A percentile compares a stretch with the other conserved stretches of the same genome.
phyloP scores from a whole-genome alignment of 2,113 vertebrate genomes.

The Boulengeromyrus knoepffleri region DNA sequence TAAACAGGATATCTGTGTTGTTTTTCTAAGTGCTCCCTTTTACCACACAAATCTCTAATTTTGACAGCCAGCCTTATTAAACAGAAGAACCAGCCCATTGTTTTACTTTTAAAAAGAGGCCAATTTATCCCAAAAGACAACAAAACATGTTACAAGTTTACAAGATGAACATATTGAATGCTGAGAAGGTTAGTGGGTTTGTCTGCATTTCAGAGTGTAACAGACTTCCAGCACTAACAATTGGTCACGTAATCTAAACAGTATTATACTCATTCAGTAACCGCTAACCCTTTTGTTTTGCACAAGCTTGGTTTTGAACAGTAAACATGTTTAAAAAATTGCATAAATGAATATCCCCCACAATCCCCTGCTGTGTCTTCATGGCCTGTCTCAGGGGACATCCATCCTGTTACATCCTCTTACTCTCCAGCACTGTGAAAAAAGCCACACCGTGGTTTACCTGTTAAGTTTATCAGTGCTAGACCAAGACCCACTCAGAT shows the following conservation, averaged over 20 bases:
- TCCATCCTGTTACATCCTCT: background rate
- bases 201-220: background rate
- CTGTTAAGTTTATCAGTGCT: background rate
- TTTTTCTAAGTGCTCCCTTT: background rate
- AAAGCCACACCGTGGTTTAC: background rate
- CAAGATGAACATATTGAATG: background rate
- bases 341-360: background rate
- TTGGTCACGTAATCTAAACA: background rate
- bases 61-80: conserved; percentile 1
- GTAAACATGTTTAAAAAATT: background rate
- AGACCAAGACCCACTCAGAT: background rate
- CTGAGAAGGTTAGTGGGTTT: background rate
- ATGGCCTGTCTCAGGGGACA: background rate
- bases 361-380: background rate
- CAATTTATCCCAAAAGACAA: background rate
- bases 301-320: background rate
- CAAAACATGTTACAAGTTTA: conserved; percentile 1
- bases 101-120: background rate
- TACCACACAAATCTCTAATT: conserved; percentile 1
- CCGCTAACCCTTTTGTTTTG: background rate
- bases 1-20: background rate
- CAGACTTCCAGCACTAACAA: background rate
- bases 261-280: background rate
- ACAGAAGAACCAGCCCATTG: background rate
- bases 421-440: background rate